phyloP scores from a whole-genome alignment of 2,113 vertebrate species.

The Gavia stellata region DNA sequence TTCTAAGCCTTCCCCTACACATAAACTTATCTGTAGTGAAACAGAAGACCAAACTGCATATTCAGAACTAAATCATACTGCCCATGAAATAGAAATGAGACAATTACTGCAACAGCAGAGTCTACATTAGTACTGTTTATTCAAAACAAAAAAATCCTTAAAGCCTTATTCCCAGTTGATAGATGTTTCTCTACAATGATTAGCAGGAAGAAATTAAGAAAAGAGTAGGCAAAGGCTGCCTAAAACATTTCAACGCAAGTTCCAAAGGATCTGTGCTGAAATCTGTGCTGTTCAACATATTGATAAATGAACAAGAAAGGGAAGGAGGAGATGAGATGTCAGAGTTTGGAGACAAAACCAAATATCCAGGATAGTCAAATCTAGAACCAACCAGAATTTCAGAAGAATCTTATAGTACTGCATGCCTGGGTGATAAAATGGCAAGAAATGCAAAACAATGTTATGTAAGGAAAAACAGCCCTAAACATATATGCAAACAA shows the following conservation, averaged over 20 bases:
- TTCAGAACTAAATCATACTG: not conserved
- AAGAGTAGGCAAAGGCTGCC: not conserved
- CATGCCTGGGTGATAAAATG: not conserved
- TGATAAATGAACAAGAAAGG: not conserved
- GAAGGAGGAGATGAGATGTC: not conserved
- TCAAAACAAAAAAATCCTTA: not conserved
- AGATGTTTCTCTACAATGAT: not conserved
- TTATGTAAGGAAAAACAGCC: not conserved
- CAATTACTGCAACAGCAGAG: not conserved
- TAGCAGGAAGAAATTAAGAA: not conserved
- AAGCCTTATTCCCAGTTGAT: not conserved
- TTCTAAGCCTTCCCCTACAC: not conserved
- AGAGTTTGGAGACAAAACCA: not conserved
- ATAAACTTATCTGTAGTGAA: not conserved
- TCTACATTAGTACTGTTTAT: not conserved
- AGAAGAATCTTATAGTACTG: not conserved
- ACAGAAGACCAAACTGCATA: not conserved
- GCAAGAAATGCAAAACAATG: not conserved
- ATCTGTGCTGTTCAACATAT: not conserved
- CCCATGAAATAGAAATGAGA: not conserved
- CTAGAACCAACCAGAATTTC: not conserved
- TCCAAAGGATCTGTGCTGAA: not conserved
- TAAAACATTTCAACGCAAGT: not conserved
- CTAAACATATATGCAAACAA: not conserved
- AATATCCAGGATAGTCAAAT: not conserved